phyloP scores from a whole-genome alignment of 2,797 vertebrate species.

The Hoplostethus mediterraneus region DNA sequence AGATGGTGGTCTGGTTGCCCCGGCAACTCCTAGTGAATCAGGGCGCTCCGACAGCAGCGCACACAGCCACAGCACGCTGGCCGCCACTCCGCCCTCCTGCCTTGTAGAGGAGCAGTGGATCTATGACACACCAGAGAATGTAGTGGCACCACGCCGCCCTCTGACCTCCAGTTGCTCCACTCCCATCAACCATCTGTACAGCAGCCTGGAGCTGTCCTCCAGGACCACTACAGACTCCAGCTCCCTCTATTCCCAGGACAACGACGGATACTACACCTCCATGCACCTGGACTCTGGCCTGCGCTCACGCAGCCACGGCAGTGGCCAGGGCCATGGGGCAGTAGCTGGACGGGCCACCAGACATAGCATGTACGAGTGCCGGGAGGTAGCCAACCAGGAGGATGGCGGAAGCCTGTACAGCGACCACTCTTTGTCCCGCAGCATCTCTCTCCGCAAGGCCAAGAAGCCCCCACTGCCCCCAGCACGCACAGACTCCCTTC shows the following conservation, averaged over 20 bases:
- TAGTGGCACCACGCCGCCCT: constrained; percentile 76
- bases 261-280: constrained; percentile 89
- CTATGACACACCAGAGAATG: constrained; percentile 84
- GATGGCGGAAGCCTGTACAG: constrained; percentile 82
- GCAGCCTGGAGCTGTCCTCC: constrained; percentile 88
- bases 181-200: constrained; percentile 88
- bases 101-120: constrained; percentile 86
- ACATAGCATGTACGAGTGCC: constrained; percentile 92
- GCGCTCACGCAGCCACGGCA: constrained; percentile 80
- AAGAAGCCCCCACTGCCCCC: constrained; percentile 96
- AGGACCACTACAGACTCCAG: constrained; percentile 86
- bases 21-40: constrained; percentile 85
- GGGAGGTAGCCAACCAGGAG: constrained; percentile 79
- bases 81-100: constrained; percentile 70
- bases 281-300: constrained; percentile 86
- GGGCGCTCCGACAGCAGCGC: constrained; percentile 84
- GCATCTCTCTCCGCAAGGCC: constrained; percentile 94
- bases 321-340: constrained; percentile 76
- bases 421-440: constrained; percentile 89
- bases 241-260: constrained; percentile 92
- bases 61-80: constrained; percentile 77
- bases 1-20: constrained; percentile 55
- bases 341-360: constrained; percentile 80
- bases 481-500: constrained; percentile 94
- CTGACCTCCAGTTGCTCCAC: constrained; percentile 88